These are phyloP conservation scores for Enteromius fasciolatus DNA, from an alignment of 2,797 vertebrate species.

Conservation along the genomic window DNA sequence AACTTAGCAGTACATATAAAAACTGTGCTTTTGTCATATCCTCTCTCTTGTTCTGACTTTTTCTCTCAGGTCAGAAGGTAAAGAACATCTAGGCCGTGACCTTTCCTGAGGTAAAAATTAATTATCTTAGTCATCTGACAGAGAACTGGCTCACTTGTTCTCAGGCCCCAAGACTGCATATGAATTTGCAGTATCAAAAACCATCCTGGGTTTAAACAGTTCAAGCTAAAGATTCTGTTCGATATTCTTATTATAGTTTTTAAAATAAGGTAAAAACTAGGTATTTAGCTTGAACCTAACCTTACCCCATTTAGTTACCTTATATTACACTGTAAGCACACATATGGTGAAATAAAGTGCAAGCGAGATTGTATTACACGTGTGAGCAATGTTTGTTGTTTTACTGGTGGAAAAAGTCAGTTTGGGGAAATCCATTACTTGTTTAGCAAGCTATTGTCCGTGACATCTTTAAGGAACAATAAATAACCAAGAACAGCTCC, in stretches of 20 bases:
- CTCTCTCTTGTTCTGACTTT: slow-evolving; percentile 55
- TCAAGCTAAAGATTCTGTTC: neutral
- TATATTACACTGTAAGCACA: no score
- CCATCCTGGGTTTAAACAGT: neutral
- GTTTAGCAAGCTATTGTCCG: neutral
- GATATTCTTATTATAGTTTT: no score
- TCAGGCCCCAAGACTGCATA: neutral
- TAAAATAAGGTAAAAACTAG: no score
- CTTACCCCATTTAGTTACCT: no score
- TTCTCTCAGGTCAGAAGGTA: slow-evolving; percentile 58
- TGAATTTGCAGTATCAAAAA: slow-evolving; percentile 15
- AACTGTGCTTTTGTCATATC: slow-evolving; percentile 26
- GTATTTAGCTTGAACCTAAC: no score
- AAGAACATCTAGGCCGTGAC: slow-evolving; percentile 76
- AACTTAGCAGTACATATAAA: no score
- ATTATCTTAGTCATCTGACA: slow-evolving; percentile 67
- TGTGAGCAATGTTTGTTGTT: neutral
- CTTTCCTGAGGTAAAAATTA: slow-evolving; percentile 70
- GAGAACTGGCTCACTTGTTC: neutral
- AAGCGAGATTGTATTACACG: neutral
- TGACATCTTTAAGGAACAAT: slow-evolving; percentile 4
- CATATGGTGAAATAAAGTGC: no score
- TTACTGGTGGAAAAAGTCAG: neutral
- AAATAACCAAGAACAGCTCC: slow-evolving; percentile 33
- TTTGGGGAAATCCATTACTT: neutral